Conservation (phyloP, 92 coral and sea anemone genomes). For the Porites cylindrica region DNA sequence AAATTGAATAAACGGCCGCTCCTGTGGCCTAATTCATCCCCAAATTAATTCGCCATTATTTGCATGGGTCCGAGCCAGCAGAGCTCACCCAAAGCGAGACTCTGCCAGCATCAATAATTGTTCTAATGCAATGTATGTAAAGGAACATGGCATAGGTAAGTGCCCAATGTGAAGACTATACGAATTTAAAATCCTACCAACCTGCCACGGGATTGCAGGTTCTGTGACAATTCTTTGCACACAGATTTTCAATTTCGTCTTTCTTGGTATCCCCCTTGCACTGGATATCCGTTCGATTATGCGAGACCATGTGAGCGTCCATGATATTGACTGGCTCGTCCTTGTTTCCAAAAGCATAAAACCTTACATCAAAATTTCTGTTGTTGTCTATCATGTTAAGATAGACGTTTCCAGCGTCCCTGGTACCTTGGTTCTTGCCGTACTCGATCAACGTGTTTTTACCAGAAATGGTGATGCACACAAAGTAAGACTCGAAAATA, state of each 20-base stretch:
- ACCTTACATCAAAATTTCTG: slow-evolving; percentile 7
- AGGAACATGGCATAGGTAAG: no score
- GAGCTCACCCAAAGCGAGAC: no score
- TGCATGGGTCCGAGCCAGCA: no score
- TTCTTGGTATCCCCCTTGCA: slow-evolving; percentile 17
- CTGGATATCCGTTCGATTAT: slow-evolving; percentile 25
- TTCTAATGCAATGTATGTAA: no score
- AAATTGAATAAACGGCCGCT: no score
- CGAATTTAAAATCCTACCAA: background rate
- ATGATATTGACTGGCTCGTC: slow-evolving; percentile 27
- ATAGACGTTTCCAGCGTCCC: slow-evolving; percentile 7
- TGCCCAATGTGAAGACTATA: background rate
- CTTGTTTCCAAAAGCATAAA: slow-evolving; percentile 39
- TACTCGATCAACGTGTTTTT: slow-evolving; percentile 21
- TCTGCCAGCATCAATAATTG: no score
- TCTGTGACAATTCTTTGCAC: slow-evolving; percentile 13
- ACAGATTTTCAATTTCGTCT: slow-evolving; percentile 9
- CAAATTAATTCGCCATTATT: no score
- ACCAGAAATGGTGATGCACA: slow-evolving; percentile 20
- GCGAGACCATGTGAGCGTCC: slow-evolving; percentile 32
- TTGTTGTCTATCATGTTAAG: slow-evolving; percentile 19
- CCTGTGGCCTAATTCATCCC: no score
- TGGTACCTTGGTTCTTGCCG: slow-evolving; percentile 18
- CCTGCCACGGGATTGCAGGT: slow-evolving; percentile 24
- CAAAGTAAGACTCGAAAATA: slow-evolving; percentile 27